Evolutionary conservation across 1,140 invertebrate genomes (phyloP).

Genomic region (Tenebrio molitor): DNA sequence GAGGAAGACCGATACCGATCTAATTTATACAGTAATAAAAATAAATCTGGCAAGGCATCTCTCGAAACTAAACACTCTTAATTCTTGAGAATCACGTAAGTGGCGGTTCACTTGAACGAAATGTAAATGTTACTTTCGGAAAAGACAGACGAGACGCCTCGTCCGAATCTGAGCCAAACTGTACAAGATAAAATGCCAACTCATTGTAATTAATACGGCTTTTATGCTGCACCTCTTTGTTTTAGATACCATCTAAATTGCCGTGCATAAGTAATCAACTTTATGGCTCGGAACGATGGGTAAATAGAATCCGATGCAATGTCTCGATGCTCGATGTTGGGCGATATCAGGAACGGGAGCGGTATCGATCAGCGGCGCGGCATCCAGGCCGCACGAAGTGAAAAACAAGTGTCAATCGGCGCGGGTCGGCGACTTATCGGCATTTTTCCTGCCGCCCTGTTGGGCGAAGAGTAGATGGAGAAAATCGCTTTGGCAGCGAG

Average conservation of each 20-base stretch:
- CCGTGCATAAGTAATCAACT: slow-evolving; percentile 49
- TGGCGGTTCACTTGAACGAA: not conserved
- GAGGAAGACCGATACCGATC: slow-evolving; percentile 2
- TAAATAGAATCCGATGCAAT: not conserved
- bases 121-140: slow-evolving; percentile 9
- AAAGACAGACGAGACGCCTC: not conserved
- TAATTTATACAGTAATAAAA: slow-evolving; percentile 29
- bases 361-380: no score
- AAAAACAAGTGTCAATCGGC: no score
- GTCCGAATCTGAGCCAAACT: not conserved
- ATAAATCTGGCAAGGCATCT: not conserved
- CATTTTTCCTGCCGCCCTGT: slow-evolving; percentile 4
- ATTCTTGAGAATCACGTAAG: not conserved
- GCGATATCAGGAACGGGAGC: no score
- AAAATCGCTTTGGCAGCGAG: slow-evolving; percentile 13
- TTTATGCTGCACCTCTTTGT: slow-evolving; percentile 51
- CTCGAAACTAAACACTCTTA: not conserved
- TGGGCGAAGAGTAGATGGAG: slow-evolving; percentile 7
- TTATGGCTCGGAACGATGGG: slow-evolving; percentile 25
- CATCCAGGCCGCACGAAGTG: no score
- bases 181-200: slow-evolving; percentile 44
- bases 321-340: not conserved
- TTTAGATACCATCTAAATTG: slow-evolving; percentile 48
- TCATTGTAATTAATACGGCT: slow-evolving; percentile 52
- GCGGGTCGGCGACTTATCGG: no score